Conservation (phyloP, 2,888 invertebrate species). For the Tinea pellionella region DNA sequence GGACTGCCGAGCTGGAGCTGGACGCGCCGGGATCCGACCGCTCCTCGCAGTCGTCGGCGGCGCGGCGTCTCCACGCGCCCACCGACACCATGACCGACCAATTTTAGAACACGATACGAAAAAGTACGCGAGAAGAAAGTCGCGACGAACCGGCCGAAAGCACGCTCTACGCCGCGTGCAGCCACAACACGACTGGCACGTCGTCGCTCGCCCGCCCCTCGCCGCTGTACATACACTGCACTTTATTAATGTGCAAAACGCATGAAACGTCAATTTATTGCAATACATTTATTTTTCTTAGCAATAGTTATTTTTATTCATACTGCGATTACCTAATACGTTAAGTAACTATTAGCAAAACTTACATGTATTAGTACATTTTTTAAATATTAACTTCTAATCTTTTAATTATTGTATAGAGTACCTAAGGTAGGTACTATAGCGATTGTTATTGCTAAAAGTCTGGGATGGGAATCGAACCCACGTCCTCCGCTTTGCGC, state of each 20-base stretch:
- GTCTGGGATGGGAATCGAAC: too few relatives aligned
- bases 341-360: too few relatives aligned
- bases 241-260: constrained; percentile 20
- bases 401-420: too few relatives aligned
- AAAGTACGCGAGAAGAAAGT: constrained; percentile 10
- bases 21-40: constrained; percentile 60
- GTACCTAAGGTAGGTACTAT: too few relatives aligned
- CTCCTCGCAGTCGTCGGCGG: constrained; percentile 59
- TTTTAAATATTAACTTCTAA: too few relatives aligned
- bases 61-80: constrained; percentile 59
- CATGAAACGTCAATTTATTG: neutral
- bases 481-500: too few relatives aligned
- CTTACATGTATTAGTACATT: too few relatives aligned
- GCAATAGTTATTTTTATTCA: too few relatives aligned
- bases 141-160: constrained; percentile 17
- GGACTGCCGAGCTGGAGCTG: constrained; percentile 69
- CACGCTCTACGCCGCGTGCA: constrained; percentile 54
- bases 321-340: too few relatives aligned
- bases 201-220: constrained; percentile 32
- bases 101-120: constrained; percentile 13
- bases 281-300: neutral
- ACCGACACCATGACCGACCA: constrained; percentile 51
- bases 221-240: constrained; percentile 34
- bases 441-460: too few relatives aligned
- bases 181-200: constrained; percentile 53